Evolutionary conservation across 2,888 invertebrate genomes (phyloP), one percentile per base, ranked within the genome.

Genomic region (Arenicola marina): DNA sequence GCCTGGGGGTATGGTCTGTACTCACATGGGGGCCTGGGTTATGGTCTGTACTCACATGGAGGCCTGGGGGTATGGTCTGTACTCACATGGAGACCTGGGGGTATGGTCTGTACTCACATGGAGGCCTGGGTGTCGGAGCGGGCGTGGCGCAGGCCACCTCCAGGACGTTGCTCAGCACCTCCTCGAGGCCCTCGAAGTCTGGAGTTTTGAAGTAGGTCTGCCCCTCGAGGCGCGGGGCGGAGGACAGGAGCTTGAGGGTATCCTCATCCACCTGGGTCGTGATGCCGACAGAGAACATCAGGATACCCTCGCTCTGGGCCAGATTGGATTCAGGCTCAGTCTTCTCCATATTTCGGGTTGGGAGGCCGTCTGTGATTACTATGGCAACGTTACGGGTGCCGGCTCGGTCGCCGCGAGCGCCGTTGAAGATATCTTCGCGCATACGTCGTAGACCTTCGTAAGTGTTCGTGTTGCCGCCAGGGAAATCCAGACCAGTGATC

Each of bases 121-220:
- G n/a, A n/a, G 38, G 38, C 38, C 7, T 15, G 7, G 18, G 38
- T 15, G 18, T 15, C 48, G 48, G 48, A 21, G 11, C 24, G 11
- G 24, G 48, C 7, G 15, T 11, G 15, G 21, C 21, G 24, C 48
- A 48, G 24, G 18, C 24, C 7, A 21, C 48, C 7, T 21, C 21
- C 48, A 48, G 48, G 7, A 48, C 7, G 15, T 21, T 21, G 48
- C 15, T 18, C 7, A 48, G 7, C 24, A 48, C 24, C 21, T 11
- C 15, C 18, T 21, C 24, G 18, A 48, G 34, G 51, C 33, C 45
- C 33, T 55, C 45, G 53, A 55, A 34, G 53, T 54, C 29, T 55
- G 54, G 53, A 55, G 33, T 53, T 56, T 44, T 55, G 55, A 48
- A 48, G 48, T 48, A 48, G 24, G 11, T 48, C 48, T 21, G 15